phyloP scores from a whole-genome alignment of 2,113 vertebrate genomes.

The Plectropomus leopardus region DNA sequence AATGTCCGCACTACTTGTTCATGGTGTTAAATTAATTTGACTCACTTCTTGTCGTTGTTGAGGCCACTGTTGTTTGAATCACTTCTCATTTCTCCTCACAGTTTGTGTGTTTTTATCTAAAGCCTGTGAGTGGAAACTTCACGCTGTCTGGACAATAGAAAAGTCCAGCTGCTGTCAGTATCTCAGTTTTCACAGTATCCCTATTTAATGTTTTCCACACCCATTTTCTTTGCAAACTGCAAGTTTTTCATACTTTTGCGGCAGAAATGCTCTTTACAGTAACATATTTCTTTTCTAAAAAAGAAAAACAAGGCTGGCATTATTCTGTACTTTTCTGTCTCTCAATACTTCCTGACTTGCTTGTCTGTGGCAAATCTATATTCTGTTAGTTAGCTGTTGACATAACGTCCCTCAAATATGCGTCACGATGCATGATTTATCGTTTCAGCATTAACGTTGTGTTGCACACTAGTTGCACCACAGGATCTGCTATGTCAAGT shows the following conservation, averaged over 20 bases:
- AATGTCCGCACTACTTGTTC: conserved; percentile 25
- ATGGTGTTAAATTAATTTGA: conserved; percentile 15
- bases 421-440: too few relatives aligned
- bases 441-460: too few relatives aligned
- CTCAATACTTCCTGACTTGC: background rate
- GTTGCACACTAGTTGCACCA: too few relatives aligned
- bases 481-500: too few relatives aligned
- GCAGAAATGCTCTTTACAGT: background rate
- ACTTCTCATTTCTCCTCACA: conserved; percentile 6
- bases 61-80: background rate
- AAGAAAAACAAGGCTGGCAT: conserved; percentile 1
- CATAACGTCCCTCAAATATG: too few relatives aligned
- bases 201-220: background rate
- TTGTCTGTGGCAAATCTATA: too few relatives aligned
- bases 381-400: too few relatives aligned
- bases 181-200: background rate
- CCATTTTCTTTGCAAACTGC: conserved; percentile 10
- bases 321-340: background rate
- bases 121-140: conserved; percentile 12
- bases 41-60: background rate
- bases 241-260: background rate
- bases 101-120: conserved; percentile 27
- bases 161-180: background rate
- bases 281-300: background rate
- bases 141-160: background rate